These are phyloP conservation scores for Cantharis rustica DNA, from an alignment of 2,888 invertebrate genomes.

Conservation along the genomic window DNA sequence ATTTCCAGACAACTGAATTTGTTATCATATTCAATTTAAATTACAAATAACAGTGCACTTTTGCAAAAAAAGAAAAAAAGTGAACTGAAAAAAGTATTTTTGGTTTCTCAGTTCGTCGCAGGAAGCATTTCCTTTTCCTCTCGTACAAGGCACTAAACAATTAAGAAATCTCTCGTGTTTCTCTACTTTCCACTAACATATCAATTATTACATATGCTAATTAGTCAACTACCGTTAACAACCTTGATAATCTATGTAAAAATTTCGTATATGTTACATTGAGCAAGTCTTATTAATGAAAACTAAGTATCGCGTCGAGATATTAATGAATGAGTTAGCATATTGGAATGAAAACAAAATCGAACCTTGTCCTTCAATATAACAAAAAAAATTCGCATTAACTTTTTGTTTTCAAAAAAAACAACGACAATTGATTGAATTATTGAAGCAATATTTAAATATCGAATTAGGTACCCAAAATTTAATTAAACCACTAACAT, in stretches of 20 bases:
- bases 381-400: not conserved
- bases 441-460: not conserved
- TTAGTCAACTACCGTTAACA: not conserved
- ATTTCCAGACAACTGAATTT: not conserved
- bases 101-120: not conserved
- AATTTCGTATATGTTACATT: not conserved
- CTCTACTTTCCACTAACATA: not conserved
- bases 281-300: not conserved
- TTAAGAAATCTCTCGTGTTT: not conserved
- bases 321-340: slow-evolving; percentile 2
- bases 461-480: not conserved
- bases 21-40: no score
- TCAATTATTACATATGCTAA: not conserved
- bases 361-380: not conserved
- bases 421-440: not conserved
- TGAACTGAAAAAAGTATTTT: no score
- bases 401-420: not conserved
- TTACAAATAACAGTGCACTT: not conserved
- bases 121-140: not conserved
- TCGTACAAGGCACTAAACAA: not conserved
- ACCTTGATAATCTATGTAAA: not conserved
- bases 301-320: not conserved
- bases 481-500: not conserved
- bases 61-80: not conserved
- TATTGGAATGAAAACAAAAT: not conserved